phyloP scores from a whole-genome alignment of 2,797 vertebrate genomes.

The Chloroceryle amazona region DNA sequence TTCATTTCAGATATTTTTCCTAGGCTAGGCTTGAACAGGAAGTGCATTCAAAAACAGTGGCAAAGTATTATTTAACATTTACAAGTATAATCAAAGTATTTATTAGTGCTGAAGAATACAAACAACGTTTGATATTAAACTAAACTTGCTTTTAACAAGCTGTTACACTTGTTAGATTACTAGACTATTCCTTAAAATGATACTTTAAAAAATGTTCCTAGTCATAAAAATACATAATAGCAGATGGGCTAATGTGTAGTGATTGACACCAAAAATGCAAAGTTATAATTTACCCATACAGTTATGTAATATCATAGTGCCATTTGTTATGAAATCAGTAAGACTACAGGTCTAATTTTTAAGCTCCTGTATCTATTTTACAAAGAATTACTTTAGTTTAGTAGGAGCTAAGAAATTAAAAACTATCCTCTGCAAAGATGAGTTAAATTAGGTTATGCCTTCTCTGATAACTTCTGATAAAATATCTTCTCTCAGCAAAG shows the following conservation, averaged over 20 bases:
- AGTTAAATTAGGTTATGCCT: not conserved
- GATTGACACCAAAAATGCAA: constrained; percentile 42
- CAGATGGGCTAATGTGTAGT: constrained; percentile 6
- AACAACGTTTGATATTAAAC: constrained; percentile 14
- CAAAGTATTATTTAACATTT: not conserved
- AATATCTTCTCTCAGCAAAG: not conserved
- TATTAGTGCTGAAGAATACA: not conserved
- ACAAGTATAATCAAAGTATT: constrained; percentile 3
- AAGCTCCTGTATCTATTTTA: not conserved
- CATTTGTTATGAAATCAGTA: not conserved
- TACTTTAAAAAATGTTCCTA: constrained; percentile 9
- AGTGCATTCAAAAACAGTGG: not conserved
- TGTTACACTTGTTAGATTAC: not conserved
- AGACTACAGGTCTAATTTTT: not conserved
- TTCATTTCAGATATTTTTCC: not conserved
- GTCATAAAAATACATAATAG: not conserved
- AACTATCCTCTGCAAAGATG: not conserved
- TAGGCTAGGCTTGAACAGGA: not conserved
- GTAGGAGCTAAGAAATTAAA: not conserved
- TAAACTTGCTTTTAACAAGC: not conserved
- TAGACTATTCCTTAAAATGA: constrained; percentile 25
- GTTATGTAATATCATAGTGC: constrained; percentile 15
- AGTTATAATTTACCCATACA: constrained; percentile 36
- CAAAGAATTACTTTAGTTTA: not conserved
- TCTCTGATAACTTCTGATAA: not conserved